Percentiles rank a stretch among this genome's conserved stretches.
Evolutionary conservation across 2,888 invertebrate species (phyloP).

Genomic region (Panorpa germanica): DNA sequence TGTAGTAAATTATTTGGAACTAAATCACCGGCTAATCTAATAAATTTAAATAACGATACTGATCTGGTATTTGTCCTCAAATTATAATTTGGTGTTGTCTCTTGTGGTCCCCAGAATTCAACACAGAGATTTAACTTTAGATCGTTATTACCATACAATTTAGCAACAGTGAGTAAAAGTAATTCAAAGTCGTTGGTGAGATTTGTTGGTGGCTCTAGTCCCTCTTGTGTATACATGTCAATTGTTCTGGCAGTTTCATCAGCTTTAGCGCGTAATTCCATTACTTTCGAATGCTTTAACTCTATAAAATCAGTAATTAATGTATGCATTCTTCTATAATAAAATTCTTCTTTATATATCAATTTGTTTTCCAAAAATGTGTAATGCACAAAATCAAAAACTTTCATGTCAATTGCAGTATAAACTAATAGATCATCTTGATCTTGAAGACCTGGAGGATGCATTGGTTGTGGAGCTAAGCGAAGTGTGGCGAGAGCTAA

Average conservation of each 20-base stretch:
- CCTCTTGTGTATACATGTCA: conserved; percentile 54
- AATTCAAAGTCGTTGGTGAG: conserved; percentile 67
- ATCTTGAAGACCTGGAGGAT: conserved; percentile 36
- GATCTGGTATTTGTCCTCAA: conserved; percentile 35
- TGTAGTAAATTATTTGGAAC: conserved; percentile 69
- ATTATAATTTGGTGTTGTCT: conserved; percentile 15
- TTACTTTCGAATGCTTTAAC: conserved; percentile 72
- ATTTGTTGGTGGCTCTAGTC: conserved; percentile 52
- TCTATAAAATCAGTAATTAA: conserved; percentile 84
- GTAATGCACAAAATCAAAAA: conserved; percentile 62
- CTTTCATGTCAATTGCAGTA: conserved; percentile 54
- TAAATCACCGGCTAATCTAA: conserved; percentile 71
- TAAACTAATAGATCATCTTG: conserved; percentile 69
- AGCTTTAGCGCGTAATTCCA: conserved; percentile 62
- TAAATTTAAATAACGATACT: conserved; percentile 76
- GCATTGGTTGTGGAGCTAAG: conserved; percentile 32
- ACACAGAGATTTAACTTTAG: conserved; percentile 44
- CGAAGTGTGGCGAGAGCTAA: conserved; percentile 44
- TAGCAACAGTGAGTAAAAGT: conserved; percentile 57
- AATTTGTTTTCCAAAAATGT: conserved; percentile 48
- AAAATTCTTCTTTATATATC: conserved; percentile 61
- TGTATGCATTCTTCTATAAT: conserved; percentile 63
- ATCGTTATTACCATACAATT: conserved; percentile 60
- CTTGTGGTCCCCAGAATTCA: conserved; percentile 55
- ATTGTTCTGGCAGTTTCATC: conserved; percentile 76